These are phyloP conservation scores for Sardinella longiceps DNA, from an alignment of 2,797 vertebrate species.

Conservation along the genomic window DNA sequence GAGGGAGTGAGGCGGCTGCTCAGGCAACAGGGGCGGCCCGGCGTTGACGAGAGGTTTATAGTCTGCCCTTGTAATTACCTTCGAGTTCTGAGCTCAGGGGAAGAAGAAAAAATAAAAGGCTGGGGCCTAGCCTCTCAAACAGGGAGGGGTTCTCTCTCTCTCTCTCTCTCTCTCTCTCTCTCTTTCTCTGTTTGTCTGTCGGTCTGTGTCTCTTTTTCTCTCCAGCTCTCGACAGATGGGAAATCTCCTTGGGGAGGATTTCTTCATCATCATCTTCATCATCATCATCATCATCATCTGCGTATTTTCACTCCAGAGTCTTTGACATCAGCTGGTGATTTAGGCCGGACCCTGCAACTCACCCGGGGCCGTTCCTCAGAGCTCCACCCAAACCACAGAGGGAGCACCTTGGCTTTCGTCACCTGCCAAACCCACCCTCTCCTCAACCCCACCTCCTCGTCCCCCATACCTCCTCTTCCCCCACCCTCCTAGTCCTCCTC, in stretches of 20 bases:
- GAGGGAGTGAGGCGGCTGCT: not conserved
- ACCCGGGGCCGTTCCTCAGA: slow-evolving; percentile 47
- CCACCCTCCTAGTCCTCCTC: not conserved
- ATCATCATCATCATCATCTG: slow-evolving; percentile 49
- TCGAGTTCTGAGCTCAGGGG: not conserved
- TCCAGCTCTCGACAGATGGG: not conserved
- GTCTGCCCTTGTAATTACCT: slow-evolving; percentile 21
- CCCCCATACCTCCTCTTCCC: not conserved
- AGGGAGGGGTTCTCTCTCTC: slow-evolving; percentile 14
- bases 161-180: not conserved
- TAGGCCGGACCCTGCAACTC: slow-evolving; percentile 32
- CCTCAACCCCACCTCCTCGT: slow-evolving; percentile 20
- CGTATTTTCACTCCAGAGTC: slow-evolving; percentile 51
- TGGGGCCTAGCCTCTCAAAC: not conserved
- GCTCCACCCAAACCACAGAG: slow-evolving; percentile 68
- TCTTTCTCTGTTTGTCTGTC: not conserved
- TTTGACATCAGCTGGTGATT: not conserved
- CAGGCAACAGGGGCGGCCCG: not conserved
- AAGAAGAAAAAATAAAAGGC: not conserved
- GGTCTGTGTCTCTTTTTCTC: not conserved
- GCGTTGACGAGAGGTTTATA: not conserved
- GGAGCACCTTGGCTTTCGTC: slow-evolving; percentile 61
- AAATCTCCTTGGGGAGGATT: slow-evolving; percentile 51
- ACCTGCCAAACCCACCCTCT: slow-evolving; percentile 49
- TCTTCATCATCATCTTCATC: slow-evolving; percentile 36